A percentile compares a stretch with the other conserved stretches of the same genome.
Evolutionary conservation across 2,113 vertebrate genomes (phyloP).

Genomic region (Corydoras sp.): DNA sequence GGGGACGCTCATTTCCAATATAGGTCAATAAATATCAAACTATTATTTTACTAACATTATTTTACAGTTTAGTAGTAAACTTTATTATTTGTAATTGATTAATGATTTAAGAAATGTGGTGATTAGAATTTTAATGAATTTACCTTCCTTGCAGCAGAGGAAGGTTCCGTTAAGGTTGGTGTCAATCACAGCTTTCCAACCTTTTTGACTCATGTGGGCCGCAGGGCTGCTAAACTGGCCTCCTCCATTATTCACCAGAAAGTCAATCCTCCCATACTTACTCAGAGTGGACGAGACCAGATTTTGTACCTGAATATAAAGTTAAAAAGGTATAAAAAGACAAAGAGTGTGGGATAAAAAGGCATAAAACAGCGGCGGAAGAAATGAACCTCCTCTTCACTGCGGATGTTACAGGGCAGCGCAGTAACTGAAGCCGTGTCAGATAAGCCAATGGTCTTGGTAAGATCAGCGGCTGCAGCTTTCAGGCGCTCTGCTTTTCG

Average conservation of each 20-base stretch:
- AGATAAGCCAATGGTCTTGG: constrained; percentile 52
- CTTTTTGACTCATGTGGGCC: constrained; percentile 76
- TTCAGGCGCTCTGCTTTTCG: constrained; percentile 75
- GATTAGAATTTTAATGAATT: neutral
- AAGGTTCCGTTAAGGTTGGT: constrained; percentile 95
- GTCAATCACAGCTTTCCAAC: constrained; percentile 91
- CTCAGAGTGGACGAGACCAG: constrained; percentile 75
- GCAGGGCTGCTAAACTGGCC: constrained; percentile 77
- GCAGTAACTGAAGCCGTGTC: constrained; percentile 66
- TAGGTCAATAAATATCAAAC: too few species aligned
- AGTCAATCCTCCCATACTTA: constrained; percentile 74
- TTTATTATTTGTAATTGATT: too few species aligned
- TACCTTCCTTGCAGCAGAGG: constrained; percentile 86
- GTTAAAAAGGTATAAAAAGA: neutral
- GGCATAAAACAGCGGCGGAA: too few species aligned
- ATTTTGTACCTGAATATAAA: constrained; percentile 70
- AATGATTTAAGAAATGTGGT: too few species aligned
- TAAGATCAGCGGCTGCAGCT: constrained; percentile 70
- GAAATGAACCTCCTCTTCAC: constrained; percentile 76
- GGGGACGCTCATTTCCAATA: too few species aligned
- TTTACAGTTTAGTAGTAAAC: too few species aligned
- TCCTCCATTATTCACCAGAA: constrained; percentile 90
- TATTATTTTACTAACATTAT: too few species aligned
- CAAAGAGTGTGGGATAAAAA: neutral
- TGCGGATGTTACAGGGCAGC: constrained; percentile 82